These are phyloP conservation scores for Aptenodytes patagonicus DNA, from an alignment of 2,113 vertebrate genomes.

Conservation along the genomic window DNA sequence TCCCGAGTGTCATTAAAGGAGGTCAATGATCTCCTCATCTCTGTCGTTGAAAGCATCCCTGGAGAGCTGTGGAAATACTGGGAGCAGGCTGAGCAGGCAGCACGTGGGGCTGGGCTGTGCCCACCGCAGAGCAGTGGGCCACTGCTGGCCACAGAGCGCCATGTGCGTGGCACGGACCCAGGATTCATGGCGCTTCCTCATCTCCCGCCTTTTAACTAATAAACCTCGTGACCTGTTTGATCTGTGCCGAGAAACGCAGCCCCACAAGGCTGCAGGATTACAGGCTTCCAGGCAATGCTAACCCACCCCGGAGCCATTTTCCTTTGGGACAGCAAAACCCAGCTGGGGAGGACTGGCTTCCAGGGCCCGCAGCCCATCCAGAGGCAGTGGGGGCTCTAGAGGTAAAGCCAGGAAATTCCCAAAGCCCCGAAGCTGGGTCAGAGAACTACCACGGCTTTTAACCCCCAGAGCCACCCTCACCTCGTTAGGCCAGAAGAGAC, in stretches of 20 bases:
- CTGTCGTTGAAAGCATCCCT: rapidly evolving
- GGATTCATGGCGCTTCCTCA: rapidly evolving
- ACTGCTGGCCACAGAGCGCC: not conserved
- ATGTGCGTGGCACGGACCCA: rapidly evolving
- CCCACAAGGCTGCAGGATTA: rapidly evolving
- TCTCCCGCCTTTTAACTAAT: not conserved
- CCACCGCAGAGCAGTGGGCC: too few relatives aligned
- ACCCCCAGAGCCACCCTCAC: rapidly evolving
- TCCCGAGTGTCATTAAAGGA: not conserved
- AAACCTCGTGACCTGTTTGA: rapidly evolving
- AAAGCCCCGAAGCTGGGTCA: rapidly evolving
- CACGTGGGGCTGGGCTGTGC: rapidly evolving
- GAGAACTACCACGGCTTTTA: not conserved
- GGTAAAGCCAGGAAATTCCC: not conserved
- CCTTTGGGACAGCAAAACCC: not conserved
- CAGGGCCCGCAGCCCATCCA: rapidly evolving
- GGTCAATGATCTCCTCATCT: rapidly evolving
- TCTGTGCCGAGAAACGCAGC: rapidly evolving
- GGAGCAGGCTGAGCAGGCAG: not conserved
- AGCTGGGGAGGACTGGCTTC: rapidly evolving
- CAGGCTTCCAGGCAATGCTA: not conserved
- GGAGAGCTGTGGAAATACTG: not conserved
- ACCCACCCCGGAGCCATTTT: rapidly evolving
- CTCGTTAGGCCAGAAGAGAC: not conserved
- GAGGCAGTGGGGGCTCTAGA: not conserved